Conservation (phyloP, 1,140 invertebrate genomes). For the Dolichoris vasculosae region DNA sequence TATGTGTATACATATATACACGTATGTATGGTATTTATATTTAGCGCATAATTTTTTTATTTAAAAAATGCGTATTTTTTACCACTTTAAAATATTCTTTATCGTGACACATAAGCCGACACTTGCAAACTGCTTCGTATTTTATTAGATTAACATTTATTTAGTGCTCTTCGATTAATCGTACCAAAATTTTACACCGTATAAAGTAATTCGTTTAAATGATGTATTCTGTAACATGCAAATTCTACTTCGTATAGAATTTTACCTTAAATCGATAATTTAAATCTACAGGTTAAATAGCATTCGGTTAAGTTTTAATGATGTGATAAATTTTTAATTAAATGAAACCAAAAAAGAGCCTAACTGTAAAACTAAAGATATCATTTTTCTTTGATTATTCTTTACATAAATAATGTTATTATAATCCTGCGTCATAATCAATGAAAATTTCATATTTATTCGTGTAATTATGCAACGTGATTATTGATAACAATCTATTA, state of each 20-base stretch:
- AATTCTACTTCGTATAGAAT: not conserved
- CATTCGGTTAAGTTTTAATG: constrained; percentile 2
- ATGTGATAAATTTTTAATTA: not conserved
- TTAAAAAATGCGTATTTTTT: too few relatives aligned
- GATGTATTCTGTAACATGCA: not conserved
- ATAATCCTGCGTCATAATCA: not conserved
- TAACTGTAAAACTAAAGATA: not conserved
- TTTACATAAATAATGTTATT: not conserved
- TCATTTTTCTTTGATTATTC: not conserved
- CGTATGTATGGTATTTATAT: too few relatives aligned
- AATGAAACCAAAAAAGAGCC: not conserved
- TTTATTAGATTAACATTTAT: constrained; percentile 49
- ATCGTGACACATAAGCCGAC: not conserved
- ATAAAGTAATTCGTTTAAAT: too few relatives aligned
- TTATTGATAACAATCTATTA: too few relatives aligned
- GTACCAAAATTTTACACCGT: not conserved
- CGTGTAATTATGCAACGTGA: not conserved
- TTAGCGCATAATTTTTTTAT: too few relatives aligned
- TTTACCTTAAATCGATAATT: constrained; percentile 1
- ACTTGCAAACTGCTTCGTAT: not conserved
- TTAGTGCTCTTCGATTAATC: not conserved
- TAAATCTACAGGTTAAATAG: not conserved
- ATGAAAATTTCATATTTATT: not conserved
- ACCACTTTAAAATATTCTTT: not conserved
- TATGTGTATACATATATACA: too few relatives aligned